These are phyloP conservation scores for Saturnia pavonia DNA, from an alignment of 2,888 invertebrate species.

Conservation along the genomic window DNA sequence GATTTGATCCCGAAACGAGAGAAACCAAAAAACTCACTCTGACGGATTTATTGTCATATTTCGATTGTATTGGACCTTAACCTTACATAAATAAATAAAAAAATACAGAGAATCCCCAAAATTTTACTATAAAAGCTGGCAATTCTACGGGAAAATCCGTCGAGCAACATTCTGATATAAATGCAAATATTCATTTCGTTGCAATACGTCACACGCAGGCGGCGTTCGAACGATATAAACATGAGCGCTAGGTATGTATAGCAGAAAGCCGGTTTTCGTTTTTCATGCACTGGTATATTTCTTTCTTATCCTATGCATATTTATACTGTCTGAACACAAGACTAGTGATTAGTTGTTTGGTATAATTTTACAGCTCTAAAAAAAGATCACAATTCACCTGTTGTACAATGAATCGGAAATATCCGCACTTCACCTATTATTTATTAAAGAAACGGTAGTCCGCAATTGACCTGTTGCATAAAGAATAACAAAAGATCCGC, in stretches of 20 bases:
- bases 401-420: not conserved
- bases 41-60: too few relatives aligned
- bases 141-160: not conserved
- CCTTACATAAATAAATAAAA: not conserved
- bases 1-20: too few relatives aligned
- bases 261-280: not conserved
- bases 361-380: not conserved
- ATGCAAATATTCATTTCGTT: conserved; percentile 11
- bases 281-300: not conserved
- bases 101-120: not conserved
- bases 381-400: not conserved
- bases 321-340: not conserved
- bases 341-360: not conserved
- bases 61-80: not conserved
- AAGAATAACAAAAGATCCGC: too few relatives aligned
- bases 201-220: not conserved
- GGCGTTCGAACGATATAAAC: not conserved
- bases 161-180: not conserved
- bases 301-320: not conserved
- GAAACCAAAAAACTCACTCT: too few relatives aligned
- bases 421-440: not conserved
- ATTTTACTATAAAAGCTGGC: not conserved
- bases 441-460: too few relatives aligned
- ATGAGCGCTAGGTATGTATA: not conserved
- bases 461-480: too few relatives aligned